Percentiles rank a stretch among this genome's conserved stretches.
Conservation (phyloP, 2,113 vertebrate species). For the Prunella himalayana region DNA sequence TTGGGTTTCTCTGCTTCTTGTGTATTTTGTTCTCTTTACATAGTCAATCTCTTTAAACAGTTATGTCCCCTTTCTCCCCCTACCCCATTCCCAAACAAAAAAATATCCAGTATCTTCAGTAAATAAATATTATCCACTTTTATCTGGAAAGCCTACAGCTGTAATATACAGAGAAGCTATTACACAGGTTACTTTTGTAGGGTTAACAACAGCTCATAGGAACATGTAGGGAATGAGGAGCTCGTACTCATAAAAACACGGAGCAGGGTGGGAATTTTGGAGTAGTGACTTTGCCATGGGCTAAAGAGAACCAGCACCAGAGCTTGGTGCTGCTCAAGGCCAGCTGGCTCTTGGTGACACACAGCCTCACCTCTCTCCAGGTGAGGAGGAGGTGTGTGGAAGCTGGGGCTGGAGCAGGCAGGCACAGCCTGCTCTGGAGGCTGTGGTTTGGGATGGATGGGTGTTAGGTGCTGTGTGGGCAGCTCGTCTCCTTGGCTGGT, state of each 20-base stretch:
- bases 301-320: background rate
- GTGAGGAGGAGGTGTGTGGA: background rate
- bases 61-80: constrained; percentile 38
- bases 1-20: constrained; percentile 41
- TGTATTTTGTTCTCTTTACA: constrained; percentile 38
- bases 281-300: background rate
- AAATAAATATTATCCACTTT: constrained; percentile 68
- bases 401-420: background rate
- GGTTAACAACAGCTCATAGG: background rate
- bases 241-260: constrained; percentile 2
- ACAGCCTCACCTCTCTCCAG: background rate
- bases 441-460: background rate
- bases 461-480: background rate
- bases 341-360: background rate
- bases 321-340: background rate
- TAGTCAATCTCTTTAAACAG: constrained; percentile 25
- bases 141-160: constrained; percentile 46
- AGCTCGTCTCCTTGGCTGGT: background rate
- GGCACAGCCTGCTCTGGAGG: background rate
- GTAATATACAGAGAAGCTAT: constrained; percentile 49
- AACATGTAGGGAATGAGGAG: background rate
- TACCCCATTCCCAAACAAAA: constrained; percentile 51
- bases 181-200: background rate
- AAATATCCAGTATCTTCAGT: constrained; percentile 59
- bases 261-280: background rate